Evolutionary conservation across 2,888 invertebrate species (phyloP).

Genomic region (Diadromus collaris): DNA sequence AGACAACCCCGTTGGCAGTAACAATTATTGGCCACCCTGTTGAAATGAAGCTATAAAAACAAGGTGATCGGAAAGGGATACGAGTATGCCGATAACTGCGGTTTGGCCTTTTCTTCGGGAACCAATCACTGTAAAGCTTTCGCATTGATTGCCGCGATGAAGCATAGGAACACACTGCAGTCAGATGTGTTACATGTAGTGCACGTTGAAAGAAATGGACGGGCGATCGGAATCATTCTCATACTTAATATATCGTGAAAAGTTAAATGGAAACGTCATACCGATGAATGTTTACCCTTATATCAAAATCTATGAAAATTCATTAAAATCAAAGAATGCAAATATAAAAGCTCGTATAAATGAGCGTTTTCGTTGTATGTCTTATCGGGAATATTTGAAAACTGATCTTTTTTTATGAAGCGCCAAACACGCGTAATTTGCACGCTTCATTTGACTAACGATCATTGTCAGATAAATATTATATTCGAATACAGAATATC

Average conservation of each 20-base stretch:
- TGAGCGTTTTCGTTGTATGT: too few species aligned
- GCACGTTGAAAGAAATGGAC: neutral
- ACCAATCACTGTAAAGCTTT: neutral
- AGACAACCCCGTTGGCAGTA: neutral
- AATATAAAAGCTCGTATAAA: too few species aligned
- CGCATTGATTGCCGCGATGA: neutral
- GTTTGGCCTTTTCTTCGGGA: constrained; percentile 17
- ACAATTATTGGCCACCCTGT: constrained; percentile 6
- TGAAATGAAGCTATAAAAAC: neutral
- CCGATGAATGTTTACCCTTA: neutral
- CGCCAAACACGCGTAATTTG: too few species aligned
- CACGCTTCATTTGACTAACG: too few species aligned
- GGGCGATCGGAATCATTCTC: neutral
- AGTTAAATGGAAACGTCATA: too few species aligned
- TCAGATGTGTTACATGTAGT: neutral
- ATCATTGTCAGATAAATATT: too few species aligned
- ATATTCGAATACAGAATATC: too few species aligned
- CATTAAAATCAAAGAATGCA: neutral
- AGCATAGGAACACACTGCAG: neutral
- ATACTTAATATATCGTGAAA: neutral
- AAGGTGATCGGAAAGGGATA: neutral
- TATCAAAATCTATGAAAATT: neutral
- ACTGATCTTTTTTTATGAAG: too few species aligned
- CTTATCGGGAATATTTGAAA: too few species aligned
- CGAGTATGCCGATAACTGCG: neutral